Evolutionary conservation across 2,113 vertebrate genomes (phyloP), one percentile per base, ranked within the genome.

Genomic region (Lota lota): DNA sequence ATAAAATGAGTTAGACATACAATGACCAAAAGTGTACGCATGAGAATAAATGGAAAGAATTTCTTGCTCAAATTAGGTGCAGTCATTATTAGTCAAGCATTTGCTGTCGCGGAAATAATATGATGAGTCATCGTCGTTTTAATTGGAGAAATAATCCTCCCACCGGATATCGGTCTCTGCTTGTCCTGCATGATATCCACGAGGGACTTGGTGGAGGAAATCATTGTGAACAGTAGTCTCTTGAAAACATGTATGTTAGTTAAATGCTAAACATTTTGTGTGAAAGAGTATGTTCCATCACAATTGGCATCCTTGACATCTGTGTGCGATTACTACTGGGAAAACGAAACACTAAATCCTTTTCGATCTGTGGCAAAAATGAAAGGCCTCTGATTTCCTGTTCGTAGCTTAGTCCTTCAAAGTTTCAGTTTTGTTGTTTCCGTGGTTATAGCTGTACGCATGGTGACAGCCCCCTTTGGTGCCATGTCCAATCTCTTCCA

Each of bases 341-440:
- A 71, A 68, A 67, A 36, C 58, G 54, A 3, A 79, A 73, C 66
- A 67, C 50, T 74, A 68, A 75, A 70, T 56, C 64, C 20, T 69
- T 82, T 67, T 53, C 70, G 69, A 63, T 63, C 58, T 67, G 66
- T 18, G 51, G 58, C 67, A 15, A 67, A 64, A 54, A 74, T 0
- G 6, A 0, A 1, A 75, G 74, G 70, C 77, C 78, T 83, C 73
- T 57, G 61, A 76, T 76, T 84, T 84, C 74, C 74, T 76, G 57
- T 51, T 71, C 40, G 21, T 60, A 61, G 14, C 63, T 65, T 15
- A 8, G 40, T 47, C 40, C 40, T 47, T 47, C 40, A 51, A 18
- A n/a, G 16, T n/a, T n/a, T 56, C 3, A n/a, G n/a, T 17, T 56
- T 56, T 56, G 53, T 56, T 5, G 15, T 56, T 56, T n/a, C 16